Evolutionary conservation across 2,888 invertebrate species (phyloP).

Genomic region (Conchocele bisecta): DNA sequence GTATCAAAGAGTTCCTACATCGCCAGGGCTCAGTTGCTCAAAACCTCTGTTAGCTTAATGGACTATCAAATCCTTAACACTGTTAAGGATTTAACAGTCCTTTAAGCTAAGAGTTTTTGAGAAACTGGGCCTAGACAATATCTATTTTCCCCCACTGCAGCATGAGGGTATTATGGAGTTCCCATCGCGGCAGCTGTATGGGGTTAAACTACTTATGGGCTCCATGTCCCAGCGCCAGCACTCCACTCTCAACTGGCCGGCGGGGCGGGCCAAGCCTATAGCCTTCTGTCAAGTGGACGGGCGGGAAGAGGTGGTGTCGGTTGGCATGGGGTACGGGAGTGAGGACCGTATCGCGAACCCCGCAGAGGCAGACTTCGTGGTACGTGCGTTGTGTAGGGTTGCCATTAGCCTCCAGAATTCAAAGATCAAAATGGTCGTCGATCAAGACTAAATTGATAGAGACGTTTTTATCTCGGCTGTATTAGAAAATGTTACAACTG

Average conservation of each 20-base stretch:
- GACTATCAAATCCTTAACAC: not conserved
- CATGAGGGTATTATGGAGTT: conserved; percentile 90
- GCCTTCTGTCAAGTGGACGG: conserved; percentile 70
- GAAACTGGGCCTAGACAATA: not conserved
- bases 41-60: not conserved
- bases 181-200: conserved; percentile 90
- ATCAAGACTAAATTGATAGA: too few species aligned
- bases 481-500: too few species aligned
- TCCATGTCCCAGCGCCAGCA: conserved; percentile 57
- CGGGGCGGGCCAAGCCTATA: conserved; percentile 56
- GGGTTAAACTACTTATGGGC: conserved; percentile 83
- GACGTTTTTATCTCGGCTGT: too few species aligned
- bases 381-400: too few species aligned
- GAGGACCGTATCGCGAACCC: conserved; percentile 57
- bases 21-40: too few species aligned
- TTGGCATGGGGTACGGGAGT: conserved; percentile 29
- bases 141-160: conserved; percentile 81
- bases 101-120: not conserved
- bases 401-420: too few species aligned
- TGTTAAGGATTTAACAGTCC: not conserved
- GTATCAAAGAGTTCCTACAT: too few species aligned
- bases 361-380: conserved; percentile 63
- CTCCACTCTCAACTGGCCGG: conserved; percentile 67
- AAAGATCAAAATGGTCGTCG: too few species aligned
- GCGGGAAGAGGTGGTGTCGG: conserved; percentile 48